Evolutionary conservation across 2,888 invertebrate genomes (phyloP), one percentile per base, ranked within the genome.

Genomic region (Ecdyonurus torrentis): DNA sequence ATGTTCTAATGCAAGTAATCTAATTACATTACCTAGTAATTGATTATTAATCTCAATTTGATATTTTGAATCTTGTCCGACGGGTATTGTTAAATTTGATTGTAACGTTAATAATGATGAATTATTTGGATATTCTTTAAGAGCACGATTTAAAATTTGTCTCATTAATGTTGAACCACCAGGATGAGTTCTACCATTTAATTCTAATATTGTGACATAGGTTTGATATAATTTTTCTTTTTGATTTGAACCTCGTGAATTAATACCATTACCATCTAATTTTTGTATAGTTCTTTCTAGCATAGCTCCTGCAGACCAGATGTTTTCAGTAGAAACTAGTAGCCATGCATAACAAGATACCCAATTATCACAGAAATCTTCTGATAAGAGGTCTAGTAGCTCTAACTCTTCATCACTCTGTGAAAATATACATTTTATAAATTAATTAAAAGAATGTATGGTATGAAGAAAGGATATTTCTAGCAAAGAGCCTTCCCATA

Each of bases 61-160:
- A 37, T 37, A 37, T 55, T 55, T 55, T 55, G 55, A 55, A 55
- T 20, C 22, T 55, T 55, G 55, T 37, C 37, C 37, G 5, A 37
- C 5, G 15, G 37, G 37, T 15, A 37, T 37, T 37, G 37, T 10
- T 10, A 37, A 10, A 37, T 55, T n/a, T 22, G 55, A 5, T 22
- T 55, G 55, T n/a, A 55, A 5, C 5, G 55, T 77, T 24, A 84
- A 71, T 7, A 84, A 70, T 64, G 76, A 77, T 61, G 83, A 73
- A 72, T 85, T 85, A 65, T 81, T 78, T 1, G 84, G 83, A 71
- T 78, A 84, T 25, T 74, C 74, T 5, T 71, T 68, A 1, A 81
- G 65, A 0, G 77, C 77, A 25, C 71, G 69, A 53, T 70, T 68
- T 25, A 79, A 67, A 22, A 74, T 55, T n/a, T n/a, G 5, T 5